Conservation (phyloP, 1,140 invertebrate species). For the Drosophila pruinosa region DNA sequence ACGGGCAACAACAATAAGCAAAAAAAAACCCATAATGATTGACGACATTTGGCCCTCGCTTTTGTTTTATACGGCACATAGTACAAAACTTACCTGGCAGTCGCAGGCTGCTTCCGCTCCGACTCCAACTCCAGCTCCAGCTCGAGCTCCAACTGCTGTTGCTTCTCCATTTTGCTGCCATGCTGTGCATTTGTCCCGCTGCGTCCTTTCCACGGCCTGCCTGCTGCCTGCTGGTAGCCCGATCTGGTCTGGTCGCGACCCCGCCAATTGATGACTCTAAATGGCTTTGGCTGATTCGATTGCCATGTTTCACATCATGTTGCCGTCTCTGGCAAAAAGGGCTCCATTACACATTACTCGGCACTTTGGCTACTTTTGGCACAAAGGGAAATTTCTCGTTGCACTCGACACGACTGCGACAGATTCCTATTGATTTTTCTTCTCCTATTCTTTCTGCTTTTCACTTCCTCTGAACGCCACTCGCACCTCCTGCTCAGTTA, state of each 20-base stretch:
- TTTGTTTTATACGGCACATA: conserved; percentile 29
- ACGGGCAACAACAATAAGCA: neutral
- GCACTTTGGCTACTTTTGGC: conserved; percentile 68
- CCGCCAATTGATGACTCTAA: conserved; percentile 79
- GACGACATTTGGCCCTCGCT: conserved; percentile 27
- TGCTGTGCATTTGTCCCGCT: conserved; percentile 60
- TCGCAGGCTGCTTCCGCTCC: conserved; percentile 25
- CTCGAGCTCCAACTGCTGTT: conserved; percentile 22
- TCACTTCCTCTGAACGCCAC: conserved; percentile 3
- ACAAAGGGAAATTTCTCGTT: conserved; percentile 45
- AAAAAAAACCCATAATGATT: conserved; percentile 26
- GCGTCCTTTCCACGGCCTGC: neutral
- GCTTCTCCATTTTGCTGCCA: conserved; percentile 28
- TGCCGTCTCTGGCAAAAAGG: conserved; percentile 73
- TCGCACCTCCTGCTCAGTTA: neutral
- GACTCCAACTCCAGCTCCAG: conserved; percentile 18
- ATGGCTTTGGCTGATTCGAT: conserved; percentile 79
- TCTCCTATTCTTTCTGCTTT: conserved; percentile 5
- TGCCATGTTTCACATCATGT: conserved; percentile 80
- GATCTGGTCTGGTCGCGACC: conserved; percentile 50
- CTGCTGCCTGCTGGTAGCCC: no score
- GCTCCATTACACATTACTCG: conserved; percentile 78
- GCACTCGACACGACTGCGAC: conserved; percentile 30
- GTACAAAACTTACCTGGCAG: conserved; percentile 54
- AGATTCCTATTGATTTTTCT: conserved; percentile 34